A percentile compares a stretch with the other conserved stretches of the same genome.
Conservation (phyloP, 1,140 invertebrate genomes). For the Aphelinus certus region DNA sequence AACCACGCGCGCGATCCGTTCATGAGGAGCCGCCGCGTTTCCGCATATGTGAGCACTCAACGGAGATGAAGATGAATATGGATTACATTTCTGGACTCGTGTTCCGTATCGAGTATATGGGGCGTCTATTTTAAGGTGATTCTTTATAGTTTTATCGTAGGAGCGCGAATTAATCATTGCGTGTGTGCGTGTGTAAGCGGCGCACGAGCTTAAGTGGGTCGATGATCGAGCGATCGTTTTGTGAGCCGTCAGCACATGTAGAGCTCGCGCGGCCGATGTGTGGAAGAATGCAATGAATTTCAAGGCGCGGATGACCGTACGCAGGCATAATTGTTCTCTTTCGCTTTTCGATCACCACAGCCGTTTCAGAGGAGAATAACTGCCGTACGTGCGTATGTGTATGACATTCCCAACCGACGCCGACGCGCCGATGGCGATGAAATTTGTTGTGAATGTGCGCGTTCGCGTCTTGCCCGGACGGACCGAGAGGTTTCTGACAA, state of each 20-base stretch:
- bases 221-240: slow-evolving; percentile 28
- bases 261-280: not conserved
- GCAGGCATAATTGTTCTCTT: slow-evolving; percentile 27
- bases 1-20: slow-evolving; percentile 44
- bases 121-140: no score
- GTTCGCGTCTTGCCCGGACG: no score
- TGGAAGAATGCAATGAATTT: slow-evolving; percentile 23
- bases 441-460: no score
- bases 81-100: no score
- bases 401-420: no score
- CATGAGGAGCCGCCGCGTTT: not conserved
- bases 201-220: slow-evolving; percentile 27
- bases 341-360: not conserved
- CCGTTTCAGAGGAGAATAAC: no score
- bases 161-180: slow-evolving; percentile 27
- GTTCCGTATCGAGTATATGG: no score
- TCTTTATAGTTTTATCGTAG: not conserved
- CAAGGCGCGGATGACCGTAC: slow-evolving; percentile 15
- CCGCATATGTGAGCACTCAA: no score
- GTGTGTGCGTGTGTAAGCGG: not conserved
- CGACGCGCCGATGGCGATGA: no score
- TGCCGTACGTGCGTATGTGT: no score
- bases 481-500: no score
- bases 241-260: slow-evolving; percentile 8
- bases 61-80: no score